phyloP scores from a whole-genome alignment of 2,113 vertebrate genomes.

The Oryctolagus cuniculus region mOryCun1.1 NC_091435.1:124448501-124449000 shows the following conservation, averaged over 20 bases:
- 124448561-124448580: slow-evolving; percentile 34
- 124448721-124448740: slow-evolving; percentile 9
- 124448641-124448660: not conserved
- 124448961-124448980: not conserved
- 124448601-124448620: slow-evolving; percentile 41
- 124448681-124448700: slow-evolving; percentile 6
- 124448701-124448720: slow-evolving; percentile 5
- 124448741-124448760: not conserved
- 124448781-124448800: slow-evolving; percentile 56
- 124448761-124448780: slow-evolving; percentile 28
- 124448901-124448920: slow-evolving; percentile 14
- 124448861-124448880: slow-evolving; percentile 48
- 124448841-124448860: not conserved
- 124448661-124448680: not conserved
- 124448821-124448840: too few relatives aligned
- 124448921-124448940: not conserved
- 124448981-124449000: not conserved
- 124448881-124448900: slow-evolving; percentile 16
- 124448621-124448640: slow-evolving; percentile 9
- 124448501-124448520: slow-evolving; percentile 38
- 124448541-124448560: slow-evolving; percentile 16
- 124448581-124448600: slow-evolving; percentile 50
- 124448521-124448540: not conserved
- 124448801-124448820: too few relatives aligned
- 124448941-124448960: not conserved